Evolutionary conservation across 2,797 vertebrate species (phyloP), one percentile per base, ranked within the genome.

Genomic region (Vultur gryphus): DNA sequence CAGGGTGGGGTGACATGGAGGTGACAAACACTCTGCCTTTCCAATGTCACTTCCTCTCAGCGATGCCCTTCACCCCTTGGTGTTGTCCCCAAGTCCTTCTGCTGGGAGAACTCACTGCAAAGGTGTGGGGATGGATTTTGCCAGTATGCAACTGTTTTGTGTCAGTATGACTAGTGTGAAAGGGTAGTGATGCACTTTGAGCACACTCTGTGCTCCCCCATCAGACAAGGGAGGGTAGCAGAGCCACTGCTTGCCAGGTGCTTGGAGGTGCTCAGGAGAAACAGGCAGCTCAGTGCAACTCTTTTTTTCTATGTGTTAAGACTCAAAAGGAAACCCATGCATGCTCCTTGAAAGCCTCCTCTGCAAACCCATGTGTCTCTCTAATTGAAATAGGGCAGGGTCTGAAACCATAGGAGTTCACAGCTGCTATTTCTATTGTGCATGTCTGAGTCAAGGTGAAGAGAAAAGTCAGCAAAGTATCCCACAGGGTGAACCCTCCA

Each of bases 341-440:
- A 25, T 91, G 91, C 89, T 91, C 89, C 77, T 94, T 94, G 87
- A 89, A 91, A 95, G 66, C 73, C 55, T 95, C 62, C 54, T 83
- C 70, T 84, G 87, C 80, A 96, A 94, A 77, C 72, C 66, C 12
- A 2, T 35, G 8, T 84, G 89, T 59, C 62, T 93, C 80, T 93
- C 87, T 97, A 96, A 95, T 97, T 97, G 94, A 96, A 97, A 95
- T 66, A 95, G 90, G 93, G 83, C 89, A 95, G 95, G 80, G 91
- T 91, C 83, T 93, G 90, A 92, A 95, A 87, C 96, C 89, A 77
- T 90, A 79, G 91, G 94, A 94, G 85, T 95, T 90, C 87, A 87
- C 93, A 96, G 85, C 73, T 97, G 94, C 91, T 96, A 84, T 95
- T 96, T 95, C 92, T 94, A 28, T 61, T 91, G 93, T 95, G 54